A percentile compares a stretch with the other conserved stretches of the same genome.
These are phyloP conservation scores for Aleiodes alternator DNA, from an alignment of 2,888 invertebrate species.

Conservation along the genomic window DNA sequence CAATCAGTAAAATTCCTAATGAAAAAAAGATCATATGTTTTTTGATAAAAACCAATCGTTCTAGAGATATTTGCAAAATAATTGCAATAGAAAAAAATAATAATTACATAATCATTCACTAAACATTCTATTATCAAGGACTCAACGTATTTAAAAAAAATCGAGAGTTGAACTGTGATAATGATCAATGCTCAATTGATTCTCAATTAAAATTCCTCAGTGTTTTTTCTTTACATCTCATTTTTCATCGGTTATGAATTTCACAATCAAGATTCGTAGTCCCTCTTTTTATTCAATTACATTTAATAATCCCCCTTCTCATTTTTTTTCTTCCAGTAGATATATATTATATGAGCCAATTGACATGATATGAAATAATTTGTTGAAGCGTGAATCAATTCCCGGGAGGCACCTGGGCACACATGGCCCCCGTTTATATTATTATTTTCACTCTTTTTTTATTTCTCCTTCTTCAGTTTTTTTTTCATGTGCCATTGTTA, in stretches of 20 bases:
- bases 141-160: too few relatives aligned
- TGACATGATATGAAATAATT: slow-evolving; percentile 62
- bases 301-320: neutral
- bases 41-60: too few relatives aligned
- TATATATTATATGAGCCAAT: slow-evolving; percentile 43
- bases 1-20: too few relatives aligned
- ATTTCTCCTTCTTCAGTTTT: neutral
- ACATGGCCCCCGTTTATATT: slow-evolving; percentile 53
- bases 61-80: too few relatives aligned
- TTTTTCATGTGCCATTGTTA: slow-evolving; percentile 17
- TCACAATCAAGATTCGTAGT: slow-evolving; percentile 22
- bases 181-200: neutral
- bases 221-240: slow-evolving; percentile 24
- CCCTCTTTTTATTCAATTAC: slow-evolving; percentile 11
- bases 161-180: too few relatives aligned
- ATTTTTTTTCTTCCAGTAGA: neutral
- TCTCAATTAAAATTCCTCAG: slow-evolving; percentile 3
- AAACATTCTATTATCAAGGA: too few relatives aligned
- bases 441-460: slow-evolving; percentile 6
- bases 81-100: neutral
- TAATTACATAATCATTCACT: neutral
- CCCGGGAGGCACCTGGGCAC: slow-evolving; percentile 63
- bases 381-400: slow-evolving; percentile 56
- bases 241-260: slow-evolving; percentile 30
- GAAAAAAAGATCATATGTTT: too few relatives aligned